Conservation (phyloP, 2,888 invertebrate species). For the Toxonevra muliebris region DNA sequence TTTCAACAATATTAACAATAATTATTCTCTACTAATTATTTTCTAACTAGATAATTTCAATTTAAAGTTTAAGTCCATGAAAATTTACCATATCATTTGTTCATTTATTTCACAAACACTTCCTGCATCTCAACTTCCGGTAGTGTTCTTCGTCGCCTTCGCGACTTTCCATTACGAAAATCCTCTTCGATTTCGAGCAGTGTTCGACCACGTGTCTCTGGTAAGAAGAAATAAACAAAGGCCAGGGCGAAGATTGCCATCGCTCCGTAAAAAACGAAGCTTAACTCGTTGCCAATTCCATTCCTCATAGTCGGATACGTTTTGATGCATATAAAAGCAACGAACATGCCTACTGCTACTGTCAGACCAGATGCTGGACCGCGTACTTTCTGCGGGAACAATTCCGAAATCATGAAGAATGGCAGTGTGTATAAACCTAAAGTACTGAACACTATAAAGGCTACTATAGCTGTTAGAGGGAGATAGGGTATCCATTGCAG, state of each 20-base stretch:
- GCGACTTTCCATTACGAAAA: slow-evolving; percentile 46
- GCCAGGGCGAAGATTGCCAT: slow-evolving; percentile 70
- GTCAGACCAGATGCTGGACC: slow-evolving; percentile 76
- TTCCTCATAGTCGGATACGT: slow-evolving; percentile 72
- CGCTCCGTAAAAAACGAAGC: slow-evolving; percentile 72
- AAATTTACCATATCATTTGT: neutral
- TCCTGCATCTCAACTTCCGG: slow-evolving; percentile 52
- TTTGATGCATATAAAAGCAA: slow-evolving; percentile 75
- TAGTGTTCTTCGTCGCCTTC: slow-evolving; percentile 26
- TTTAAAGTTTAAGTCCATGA: neutral
- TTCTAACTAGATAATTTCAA: neutral
- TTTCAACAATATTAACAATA: neutral
- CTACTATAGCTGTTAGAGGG: slow-evolving; percentile 54
- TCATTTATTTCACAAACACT: slow-evolving; percentile 39
- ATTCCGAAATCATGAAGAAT: slow-evolving; percentile 80
- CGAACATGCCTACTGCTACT: slow-evolving; percentile 71
- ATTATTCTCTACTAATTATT: neutral
- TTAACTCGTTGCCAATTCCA: slow-evolving; percentile 69
- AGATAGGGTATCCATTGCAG: slow-evolving; percentile 51
- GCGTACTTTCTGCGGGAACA: slow-evolving; percentile 72
- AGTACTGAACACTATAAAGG: slow-evolving; percentile 66
- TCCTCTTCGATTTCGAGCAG: slow-evolving; percentile 74
- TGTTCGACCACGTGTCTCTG: slow-evolving; percentile 76
- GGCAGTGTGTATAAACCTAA: slow-evolving; percentile 71
- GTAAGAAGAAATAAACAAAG: slow-evolving; percentile 70